These are phyloP conservation scores for Crambe crambe DNA, from an alignment of 37 sponge, comb jelly and placozoan genomes.

Conservation along the genomic window DNA sequence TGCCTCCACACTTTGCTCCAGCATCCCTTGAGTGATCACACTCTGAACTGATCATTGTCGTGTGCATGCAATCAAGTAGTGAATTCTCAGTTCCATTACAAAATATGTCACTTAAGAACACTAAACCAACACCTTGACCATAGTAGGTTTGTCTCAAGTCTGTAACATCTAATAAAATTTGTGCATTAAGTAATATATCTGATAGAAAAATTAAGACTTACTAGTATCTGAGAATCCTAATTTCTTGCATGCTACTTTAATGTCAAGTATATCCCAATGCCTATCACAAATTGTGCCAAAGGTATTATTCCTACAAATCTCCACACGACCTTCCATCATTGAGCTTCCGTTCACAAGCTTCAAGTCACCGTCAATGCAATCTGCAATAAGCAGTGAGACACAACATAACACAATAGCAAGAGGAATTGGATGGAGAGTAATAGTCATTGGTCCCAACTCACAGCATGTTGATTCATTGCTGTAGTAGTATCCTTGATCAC, in stretches of 20 bases:
- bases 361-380: neutral
- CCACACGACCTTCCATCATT: constrained; percentile 6
- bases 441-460: neutral
- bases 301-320: neutral
- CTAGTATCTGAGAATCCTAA: constrained; percentile 5
- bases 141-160: neutral
- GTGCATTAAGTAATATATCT: too few species aligned
- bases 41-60: neutral
- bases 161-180: neutral
- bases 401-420: neutral
- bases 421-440: neutral
- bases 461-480: neutral
- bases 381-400: too few species aligned
- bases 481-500: neutral
- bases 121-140: constrained; percentile 7
- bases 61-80: constrained; percentile 9
- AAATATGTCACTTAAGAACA: constrained; percentile 3
- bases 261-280: constrained; percentile 1
- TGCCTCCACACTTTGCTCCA: constrained; percentile 28
- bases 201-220: neutral
- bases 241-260: neutral
- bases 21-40: constrained; percentile 36
- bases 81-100: constrained; percentile 22
- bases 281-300: constrained; percentile 2
- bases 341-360: neutral